A percentile compares a stretch with the other conserved stretches of the same genome.
Conservation (phyloP, 2,888 invertebrate genomes). For the Panopea generosa region DNA sequence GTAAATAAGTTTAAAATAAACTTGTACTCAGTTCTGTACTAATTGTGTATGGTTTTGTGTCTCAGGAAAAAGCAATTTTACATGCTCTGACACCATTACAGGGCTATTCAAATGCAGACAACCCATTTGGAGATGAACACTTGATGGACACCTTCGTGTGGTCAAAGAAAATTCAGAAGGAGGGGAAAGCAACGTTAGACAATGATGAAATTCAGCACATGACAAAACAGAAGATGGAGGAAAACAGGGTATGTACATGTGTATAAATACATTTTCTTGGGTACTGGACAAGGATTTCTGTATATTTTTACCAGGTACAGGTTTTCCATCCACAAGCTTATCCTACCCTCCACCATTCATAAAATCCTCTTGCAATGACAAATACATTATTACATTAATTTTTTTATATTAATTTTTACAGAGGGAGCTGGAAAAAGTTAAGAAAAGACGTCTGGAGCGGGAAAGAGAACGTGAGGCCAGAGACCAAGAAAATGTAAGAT, state of each 20-base stretch:
- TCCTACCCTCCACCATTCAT: too few species aligned
- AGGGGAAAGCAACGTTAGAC: conserved; percentile 90
- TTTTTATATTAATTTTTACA: conserved; percentile 33
- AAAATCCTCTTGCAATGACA: too few species aligned
- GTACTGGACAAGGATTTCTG: too few species aligned
- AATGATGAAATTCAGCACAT: conserved; percentile 90
- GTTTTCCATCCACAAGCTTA: too few species aligned
- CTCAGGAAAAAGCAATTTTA: too few species aligned
- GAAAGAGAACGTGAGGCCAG: conserved; percentile 89
- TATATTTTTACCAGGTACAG: too few species aligned
- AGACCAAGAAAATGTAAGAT: conserved; percentile 89
- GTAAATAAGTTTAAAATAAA: too few species aligned
- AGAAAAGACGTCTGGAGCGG: conserved; percentile 94
- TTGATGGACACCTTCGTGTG: conserved; percentile 98
- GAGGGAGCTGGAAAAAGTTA: conserved; percentile 85
- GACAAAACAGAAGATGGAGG: conserved; percentile 94
- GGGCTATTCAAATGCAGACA: conserved; percentile 98
- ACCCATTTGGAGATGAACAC: conserved; percentile 99
- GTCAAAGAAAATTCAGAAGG: conserved; percentile 97
- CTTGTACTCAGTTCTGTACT: too few species aligned
- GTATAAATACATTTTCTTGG: too few species aligned
- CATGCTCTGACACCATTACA: too few species aligned
- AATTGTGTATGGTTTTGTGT: too few species aligned
- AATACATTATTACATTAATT: too few species aligned
- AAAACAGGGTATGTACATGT: conserved; percentile 89